A percentile compares a stretch with the other conserved stretches of the same genome.
Evolutionary conservation across 2,797 vertebrate genomes (phyloP).

Genomic region (Leptodactylus fallax): DNA sequence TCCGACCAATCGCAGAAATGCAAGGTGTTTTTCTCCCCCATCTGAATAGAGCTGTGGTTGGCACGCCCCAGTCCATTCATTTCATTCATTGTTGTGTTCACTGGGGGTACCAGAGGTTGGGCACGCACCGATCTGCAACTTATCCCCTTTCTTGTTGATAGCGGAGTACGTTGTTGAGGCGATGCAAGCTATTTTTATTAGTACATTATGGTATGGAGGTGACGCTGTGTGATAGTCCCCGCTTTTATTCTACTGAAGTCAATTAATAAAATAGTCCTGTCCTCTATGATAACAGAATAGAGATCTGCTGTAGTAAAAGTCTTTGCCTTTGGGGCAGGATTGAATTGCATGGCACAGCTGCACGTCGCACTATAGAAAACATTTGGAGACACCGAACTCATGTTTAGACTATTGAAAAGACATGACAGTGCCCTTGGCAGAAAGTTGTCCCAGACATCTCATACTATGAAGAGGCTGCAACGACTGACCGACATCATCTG

Average conservation of each 20-base stretch:
- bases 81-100: no score
- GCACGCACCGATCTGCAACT: no score
- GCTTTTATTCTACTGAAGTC: background rate
- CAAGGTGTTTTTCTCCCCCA: no score
- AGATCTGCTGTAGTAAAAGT: background rate
- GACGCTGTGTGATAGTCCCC: background rate
- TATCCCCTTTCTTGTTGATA: no score
- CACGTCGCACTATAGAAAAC: background rate
- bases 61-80: no score
- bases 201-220: no score
- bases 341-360: slow-evolving; percentile 2
- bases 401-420: slow-evolving; percentile 18
- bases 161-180: no score
- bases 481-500: background rate
- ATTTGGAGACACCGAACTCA: background rate
- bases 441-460: background rate
- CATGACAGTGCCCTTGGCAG: background rate
- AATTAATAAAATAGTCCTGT: background rate
- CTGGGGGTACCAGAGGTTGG: no score
- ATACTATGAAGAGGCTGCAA: background rate
- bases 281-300: background rate
- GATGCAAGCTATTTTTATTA: no score
- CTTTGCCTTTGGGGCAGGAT: background rate
- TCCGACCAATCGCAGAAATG: no score
- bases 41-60: no score